Conservation (phyloP, 2,888 invertebrate genomes). For the Barypeithes pellucidus region DNA sequence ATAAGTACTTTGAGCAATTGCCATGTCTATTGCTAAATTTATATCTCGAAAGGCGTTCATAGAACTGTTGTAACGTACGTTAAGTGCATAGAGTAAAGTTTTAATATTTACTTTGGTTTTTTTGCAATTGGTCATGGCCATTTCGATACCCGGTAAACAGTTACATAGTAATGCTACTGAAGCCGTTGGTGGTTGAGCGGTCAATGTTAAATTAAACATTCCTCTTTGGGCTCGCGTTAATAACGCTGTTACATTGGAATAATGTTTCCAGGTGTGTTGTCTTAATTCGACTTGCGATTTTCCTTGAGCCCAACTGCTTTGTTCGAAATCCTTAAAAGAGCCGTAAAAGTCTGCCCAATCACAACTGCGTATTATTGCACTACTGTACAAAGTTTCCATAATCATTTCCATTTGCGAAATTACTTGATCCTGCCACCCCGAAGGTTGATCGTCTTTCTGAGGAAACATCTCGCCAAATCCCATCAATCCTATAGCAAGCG, state of each 20-base stretch:
- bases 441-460: too few relatives aligned
- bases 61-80: neutral
- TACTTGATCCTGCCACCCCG: neutral
- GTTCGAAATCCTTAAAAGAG: neutral
- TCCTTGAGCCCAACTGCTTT: conserved; percentile 1
- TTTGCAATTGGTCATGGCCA: neutral
- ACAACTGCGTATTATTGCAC: conserved; percentile 6
- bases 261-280: neutral
- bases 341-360: neutral
- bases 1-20: conserved; percentile 19
- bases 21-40: conserved; percentile 6
- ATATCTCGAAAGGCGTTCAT: neutral
- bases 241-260: neutral
- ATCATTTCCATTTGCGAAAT: neutral
- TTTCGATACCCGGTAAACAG: conserved; percentile 10
- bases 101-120: neutral
- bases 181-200: conserved; percentile 14
- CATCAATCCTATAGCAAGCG: conserved; percentile 12
- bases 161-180: conserved; percentile 19
- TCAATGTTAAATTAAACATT: conserved; percentile 15
- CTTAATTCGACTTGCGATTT: conserved; percentile 9
- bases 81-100: neutral
- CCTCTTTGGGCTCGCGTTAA: neutral
- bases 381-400: conserved; percentile 19
- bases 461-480: conserved; percentile 13